Conservation (phyloP, 2,888 invertebrate genomes). For the Drosophila acutilabella region DNA sequence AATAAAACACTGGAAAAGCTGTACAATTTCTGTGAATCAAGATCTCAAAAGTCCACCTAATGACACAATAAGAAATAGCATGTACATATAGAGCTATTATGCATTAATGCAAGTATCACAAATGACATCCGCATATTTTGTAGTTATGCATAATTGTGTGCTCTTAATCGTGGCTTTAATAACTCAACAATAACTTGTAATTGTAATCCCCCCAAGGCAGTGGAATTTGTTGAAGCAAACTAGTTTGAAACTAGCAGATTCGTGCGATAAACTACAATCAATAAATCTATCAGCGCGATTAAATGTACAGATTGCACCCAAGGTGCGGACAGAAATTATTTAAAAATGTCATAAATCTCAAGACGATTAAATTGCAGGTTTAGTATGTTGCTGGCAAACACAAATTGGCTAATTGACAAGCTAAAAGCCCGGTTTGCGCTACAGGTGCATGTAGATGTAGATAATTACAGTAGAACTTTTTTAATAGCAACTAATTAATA, state of each 20-base stretch:
- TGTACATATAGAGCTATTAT: not conserved
- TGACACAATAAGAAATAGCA: not conserved
- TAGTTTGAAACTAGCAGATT: conserved; percentile 20
- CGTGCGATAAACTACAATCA: conserved; percentile 25
- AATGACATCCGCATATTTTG: conserved; percentile 41
- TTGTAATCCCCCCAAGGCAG: conserved; percentile 14
- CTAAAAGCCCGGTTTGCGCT: conserved; percentile 1
- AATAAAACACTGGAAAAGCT: not conserved
- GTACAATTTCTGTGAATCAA: not conserved
- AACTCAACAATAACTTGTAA: conserved; percentile 18
- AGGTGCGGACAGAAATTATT: conserved; percentile 55
- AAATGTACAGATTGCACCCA: conserved; percentile 30
- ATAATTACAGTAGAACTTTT: conserved; percentile 2
- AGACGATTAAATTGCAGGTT: conserved; percentile 54
- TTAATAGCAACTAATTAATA: not conserved
- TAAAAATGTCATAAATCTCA: conserved; percentile 68
- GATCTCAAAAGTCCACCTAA: not conserved
- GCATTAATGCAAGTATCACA: conserved; percentile 20
- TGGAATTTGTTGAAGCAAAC: conserved; percentile 33
- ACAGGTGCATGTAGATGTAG: not conserved
- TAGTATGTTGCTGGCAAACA: conserved; percentile 38
- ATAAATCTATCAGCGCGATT: conserved; percentile 54
- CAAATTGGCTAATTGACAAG: conserved; percentile 61
- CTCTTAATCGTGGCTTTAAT: conserved; percentile 31
- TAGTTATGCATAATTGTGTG: conserved; percentile 28